These are phyloP conservation scores for Scaptomyza pallida DNA, from an alignment of 1,140 invertebrate species.

Conservation along the genomic window DNA sequence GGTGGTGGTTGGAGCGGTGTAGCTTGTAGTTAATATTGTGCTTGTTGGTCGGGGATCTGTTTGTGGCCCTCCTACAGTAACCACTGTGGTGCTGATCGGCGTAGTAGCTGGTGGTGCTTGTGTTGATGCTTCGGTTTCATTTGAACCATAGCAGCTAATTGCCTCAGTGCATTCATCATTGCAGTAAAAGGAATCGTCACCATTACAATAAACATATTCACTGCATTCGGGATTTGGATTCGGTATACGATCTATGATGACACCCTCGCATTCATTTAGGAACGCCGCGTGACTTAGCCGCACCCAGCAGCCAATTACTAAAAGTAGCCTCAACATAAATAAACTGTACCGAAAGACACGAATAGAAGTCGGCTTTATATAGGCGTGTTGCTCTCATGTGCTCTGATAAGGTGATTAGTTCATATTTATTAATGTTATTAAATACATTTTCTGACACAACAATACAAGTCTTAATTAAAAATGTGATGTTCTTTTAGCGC, in stretches of 20 bases:
- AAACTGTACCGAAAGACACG: slow-evolving; percentile 32
- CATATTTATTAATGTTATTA: slow-evolving; percentile 63
- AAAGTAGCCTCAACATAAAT: slow-evolving; percentile 53
- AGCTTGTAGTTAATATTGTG: background rate
- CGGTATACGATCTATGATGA: slow-evolving; percentile 44
- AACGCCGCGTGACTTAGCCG: slow-evolving; percentile 44
- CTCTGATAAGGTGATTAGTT: slow-evolving; percentile 58
- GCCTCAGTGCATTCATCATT: slow-evolving; percentile 60
- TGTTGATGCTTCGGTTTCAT: background rate
- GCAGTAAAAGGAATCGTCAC: slow-evolving; percentile 70
- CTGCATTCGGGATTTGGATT: slow-evolving; percentile 63
- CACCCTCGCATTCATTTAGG: slow-evolving; percentile 69
- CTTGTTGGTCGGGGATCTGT: background rate
- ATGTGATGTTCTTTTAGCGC: slow-evolving; percentile 5
- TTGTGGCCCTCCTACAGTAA: background rate
- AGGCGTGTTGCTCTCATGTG: slow-evolving; percentile 25
- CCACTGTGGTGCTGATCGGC: background rate
- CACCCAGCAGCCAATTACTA: slow-evolving; percentile 47
- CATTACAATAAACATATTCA: slow-evolving; percentile 68
- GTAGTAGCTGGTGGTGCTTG: background rate
- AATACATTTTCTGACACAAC: slow-evolving; percentile 36
- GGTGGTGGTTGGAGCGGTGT: background rate
- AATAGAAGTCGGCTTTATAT: slow-evolving; percentile 58
- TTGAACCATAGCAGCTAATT: slow-evolving; percentile 35
- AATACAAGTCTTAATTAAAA: slow-evolving; percentile 60